These are phyloP conservation scores for Lycaon pictus DNA, from an alignment of 2,113 vertebrate genomes.

Conservation along the genomic window DNA sequence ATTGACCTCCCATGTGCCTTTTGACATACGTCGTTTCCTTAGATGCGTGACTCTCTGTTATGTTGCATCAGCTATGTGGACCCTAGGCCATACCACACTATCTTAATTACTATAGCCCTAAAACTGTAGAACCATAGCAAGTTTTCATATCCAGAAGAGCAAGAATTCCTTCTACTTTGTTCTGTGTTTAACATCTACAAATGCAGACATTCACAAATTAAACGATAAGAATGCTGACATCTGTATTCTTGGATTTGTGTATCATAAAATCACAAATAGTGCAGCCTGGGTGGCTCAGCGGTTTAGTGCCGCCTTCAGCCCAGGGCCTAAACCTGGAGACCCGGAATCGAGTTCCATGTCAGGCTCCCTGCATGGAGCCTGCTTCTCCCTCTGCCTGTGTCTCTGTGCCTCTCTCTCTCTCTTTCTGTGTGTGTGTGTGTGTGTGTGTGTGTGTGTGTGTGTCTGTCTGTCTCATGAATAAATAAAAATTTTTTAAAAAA, in stretches of 20 bases:
- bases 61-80: neutral
- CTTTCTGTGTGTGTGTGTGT: no score
- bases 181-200: neutral
- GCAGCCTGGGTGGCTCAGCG: no score
- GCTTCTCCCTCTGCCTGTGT: no score
- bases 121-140: neutral
- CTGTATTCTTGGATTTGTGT: neutral
- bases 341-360: no score
- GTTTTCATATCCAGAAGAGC: neutral
- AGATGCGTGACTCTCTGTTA: neutral
- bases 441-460: no score
- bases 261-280: conserved; percentile 28
- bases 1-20: neutral
- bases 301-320: no score
- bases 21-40: neutral
- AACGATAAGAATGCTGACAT: neutral
- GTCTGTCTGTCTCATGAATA: no score
- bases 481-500: no score
- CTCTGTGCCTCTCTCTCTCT: no score
- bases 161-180: neutral
- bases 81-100: neutral
- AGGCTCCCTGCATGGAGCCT: no score
- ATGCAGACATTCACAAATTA: neutral
- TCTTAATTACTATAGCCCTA: neutral
- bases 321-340: no score